These are phyloP conservation scores for Drosophila anomelani DNA, from an alignment of 2,888 invertebrate species.

Conservation along the genomic window DNA sequence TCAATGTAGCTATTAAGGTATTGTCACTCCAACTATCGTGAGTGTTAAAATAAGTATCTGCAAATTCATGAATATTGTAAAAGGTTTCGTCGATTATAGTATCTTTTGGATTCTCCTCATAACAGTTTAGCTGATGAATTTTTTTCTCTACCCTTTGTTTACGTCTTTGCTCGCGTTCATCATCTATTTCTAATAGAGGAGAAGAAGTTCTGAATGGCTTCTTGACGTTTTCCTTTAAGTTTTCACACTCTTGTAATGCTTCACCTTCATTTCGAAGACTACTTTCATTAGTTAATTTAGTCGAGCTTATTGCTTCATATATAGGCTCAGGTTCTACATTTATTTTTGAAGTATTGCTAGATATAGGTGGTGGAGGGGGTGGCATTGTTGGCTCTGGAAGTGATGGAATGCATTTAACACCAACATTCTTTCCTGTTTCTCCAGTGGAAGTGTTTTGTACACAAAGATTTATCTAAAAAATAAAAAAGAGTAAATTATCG, in stretches of 20 bases:
- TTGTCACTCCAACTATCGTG: conserved; percentile 95
- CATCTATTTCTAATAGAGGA: conserved; percentile 15
- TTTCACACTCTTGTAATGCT: not conserved
- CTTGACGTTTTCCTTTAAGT: conserved; percentile 20
- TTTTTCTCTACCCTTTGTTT: conserved; percentile 94
- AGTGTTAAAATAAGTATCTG: conserved; percentile 96
- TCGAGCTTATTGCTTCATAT: conserved; percentile 90
- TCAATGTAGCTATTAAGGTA: conserved; percentile 93
- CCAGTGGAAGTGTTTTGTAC: conserved; percentile 86
- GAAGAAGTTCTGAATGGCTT: not conserved
- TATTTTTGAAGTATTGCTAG: conserved; percentile 12
- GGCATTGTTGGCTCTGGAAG: conserved; percentile 92
- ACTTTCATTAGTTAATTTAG: not conserved
- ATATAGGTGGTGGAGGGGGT: conserved; percentile 88
- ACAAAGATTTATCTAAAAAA: conserved; percentile 86
- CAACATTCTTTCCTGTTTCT: conserved; percentile 83
- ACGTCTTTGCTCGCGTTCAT: conserved; percentile 91
- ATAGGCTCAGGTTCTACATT: conserved; percentile 88
- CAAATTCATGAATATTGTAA: conserved; percentile 95
- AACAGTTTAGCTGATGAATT: conserved; percentile 89
- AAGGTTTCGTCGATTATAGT: conserved; percentile 86
- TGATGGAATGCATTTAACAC: conserved; percentile 85
- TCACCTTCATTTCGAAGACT: conserved; percentile 8
- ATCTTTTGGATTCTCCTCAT: conserved; percentile 82
- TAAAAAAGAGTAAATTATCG: not conserved